phyloP scores from a whole-genome alignment of 2,113 vertebrate genomes.

The Prunella himalayana region DNA sequence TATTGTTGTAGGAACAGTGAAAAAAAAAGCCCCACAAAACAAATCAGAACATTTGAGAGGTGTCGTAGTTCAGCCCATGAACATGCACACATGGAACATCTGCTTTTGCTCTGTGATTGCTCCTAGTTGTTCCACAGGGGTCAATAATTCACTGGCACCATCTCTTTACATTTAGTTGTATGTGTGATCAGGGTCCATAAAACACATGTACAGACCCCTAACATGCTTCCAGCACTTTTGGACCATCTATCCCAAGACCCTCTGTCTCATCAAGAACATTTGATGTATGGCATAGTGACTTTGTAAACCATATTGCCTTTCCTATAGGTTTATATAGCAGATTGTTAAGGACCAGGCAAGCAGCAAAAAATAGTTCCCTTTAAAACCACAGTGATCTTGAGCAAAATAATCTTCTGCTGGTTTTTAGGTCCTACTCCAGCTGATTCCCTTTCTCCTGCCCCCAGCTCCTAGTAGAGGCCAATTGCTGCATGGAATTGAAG shows the following conservation, averaged over 20 bases:
- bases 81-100: not conserved
- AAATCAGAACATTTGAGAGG: not conserved
- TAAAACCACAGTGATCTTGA: not conserved
- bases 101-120: slow-evolving; percentile 9
- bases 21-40: not conserved
- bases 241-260: not conserved
- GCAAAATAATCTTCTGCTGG: not conserved
- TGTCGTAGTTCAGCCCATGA: not conserved
- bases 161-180: not conserved
- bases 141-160: slow-evolving; percentile 24
- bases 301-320: not conserved
- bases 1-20: not conserved
- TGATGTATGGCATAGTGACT: not conserved
- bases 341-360: not conserved
- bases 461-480: not conserved
- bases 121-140: not conserved
- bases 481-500: not conserved
- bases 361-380: not conserved
- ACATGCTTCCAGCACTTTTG: slow-evolving; percentile 40
- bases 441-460: not conserved
- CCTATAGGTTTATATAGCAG: not conserved
- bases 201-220: not conserved
- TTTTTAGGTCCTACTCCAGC: not conserved
- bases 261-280: not conserved
- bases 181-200: slow-evolving; percentile 23